Base-by-base conservation (phyloP, 2,888 invertebrate species). In the Meghimatium bilineatum region DNA sequence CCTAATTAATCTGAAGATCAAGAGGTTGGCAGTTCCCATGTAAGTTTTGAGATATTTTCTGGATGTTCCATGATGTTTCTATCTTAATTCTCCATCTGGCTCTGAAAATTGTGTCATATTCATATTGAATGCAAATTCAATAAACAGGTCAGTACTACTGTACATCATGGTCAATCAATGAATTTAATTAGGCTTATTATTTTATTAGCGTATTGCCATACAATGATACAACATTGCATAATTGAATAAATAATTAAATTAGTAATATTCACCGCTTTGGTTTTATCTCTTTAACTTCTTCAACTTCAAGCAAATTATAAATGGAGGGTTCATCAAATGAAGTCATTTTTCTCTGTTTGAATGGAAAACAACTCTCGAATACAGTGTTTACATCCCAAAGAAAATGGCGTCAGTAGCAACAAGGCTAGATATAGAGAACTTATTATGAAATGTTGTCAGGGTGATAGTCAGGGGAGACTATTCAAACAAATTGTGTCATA, bases 281-380 rank as follows among this genome's bases (percentile, higher is more conserved):
- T 34, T 83, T 83, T 44, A 56, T 34, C 29, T 78, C 78, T 38
- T 78, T 79, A 26, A 66, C 49, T 78, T 83, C 83, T 66, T 83
- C 83, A 34, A 83, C 83, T 44, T 78, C 44, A 14, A 83, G 78
- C 32, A 83, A 71, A 60, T 78, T 83, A 72, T 83, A 83, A 83
- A 83, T 83, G 60, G 83, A 78, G 49, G 83, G 83, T 17, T 83
- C 83, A 44, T 83, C 83, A 49, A 71, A 72, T 2, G 83, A 72
- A 78, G 44, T 78, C 83, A 83, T 83, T 66, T 71, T 83, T 77
- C n/a, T 38, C 26, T 36, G n/a, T 44, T 36, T 26, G 32, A 23
- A n/a, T 17, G 60, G 20, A 6, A 38, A 69, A 36, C 71, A 3
- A 34, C 69, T 80, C 34, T 44, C 5, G 23, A 5, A 29, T 17